Conservation (phyloP, 2,797 vertebrate species). For the Menidia menidia region DNA sequence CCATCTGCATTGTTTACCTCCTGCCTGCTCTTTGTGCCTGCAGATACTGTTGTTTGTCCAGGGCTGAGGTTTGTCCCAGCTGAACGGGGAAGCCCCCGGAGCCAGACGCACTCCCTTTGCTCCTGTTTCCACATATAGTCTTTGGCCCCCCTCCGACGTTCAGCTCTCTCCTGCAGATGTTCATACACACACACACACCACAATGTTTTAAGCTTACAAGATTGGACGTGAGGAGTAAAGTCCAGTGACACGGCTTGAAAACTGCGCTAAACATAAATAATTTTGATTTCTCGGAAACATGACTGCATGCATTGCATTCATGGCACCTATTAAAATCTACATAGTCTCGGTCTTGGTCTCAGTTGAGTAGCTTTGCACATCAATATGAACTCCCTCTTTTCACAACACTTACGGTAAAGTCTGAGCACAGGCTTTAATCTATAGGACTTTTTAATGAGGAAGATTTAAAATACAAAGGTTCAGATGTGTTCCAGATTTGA, state of each 20-base stretch:
- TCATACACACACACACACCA: slow-evolving; percentile 10
- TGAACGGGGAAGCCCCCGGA: slow-evolving; percentile 63
- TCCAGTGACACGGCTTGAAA: slow-evolving; percentile 8
- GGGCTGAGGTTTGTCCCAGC: slow-evolving; percentile 56
- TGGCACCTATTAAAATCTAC: too few species aligned
- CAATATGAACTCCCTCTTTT: too few species aligned
- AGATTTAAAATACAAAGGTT: too few species aligned
- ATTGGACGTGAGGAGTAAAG: slow-evolving; percentile 22
- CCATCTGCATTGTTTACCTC: slow-evolving; percentile 18
- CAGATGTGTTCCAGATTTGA: too few species aligned
- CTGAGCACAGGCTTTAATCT: too few species aligned
- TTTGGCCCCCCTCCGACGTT: background rate
- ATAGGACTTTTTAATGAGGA: too few species aligned
- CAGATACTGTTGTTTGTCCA: slow-evolving; percentile 61
- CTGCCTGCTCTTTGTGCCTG: slow-evolving; percentile 16
- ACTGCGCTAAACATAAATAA: slow-evolving; percentile 24
- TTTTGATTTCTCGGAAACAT: too few species aligned
- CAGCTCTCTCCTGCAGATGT: background rate
- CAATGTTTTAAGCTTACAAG: slow-evolving; percentile 24
- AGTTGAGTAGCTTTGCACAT: too few species aligned
- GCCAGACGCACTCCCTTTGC: slow-evolving; percentile 54
- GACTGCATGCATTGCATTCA: too few species aligned
- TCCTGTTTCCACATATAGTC: slow-evolving; percentile 28
- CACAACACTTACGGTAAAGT: too few species aligned
- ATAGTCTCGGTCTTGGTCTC: too few species aligned